Percentiles rank a stretch among this genome's conserved stretches.
These are phyloP conservation scores for Acrossocheilus wenchowensis DNA, from an alignment of 2,797 vertebrate genomes.

Conservation along the genomic window DNA sequence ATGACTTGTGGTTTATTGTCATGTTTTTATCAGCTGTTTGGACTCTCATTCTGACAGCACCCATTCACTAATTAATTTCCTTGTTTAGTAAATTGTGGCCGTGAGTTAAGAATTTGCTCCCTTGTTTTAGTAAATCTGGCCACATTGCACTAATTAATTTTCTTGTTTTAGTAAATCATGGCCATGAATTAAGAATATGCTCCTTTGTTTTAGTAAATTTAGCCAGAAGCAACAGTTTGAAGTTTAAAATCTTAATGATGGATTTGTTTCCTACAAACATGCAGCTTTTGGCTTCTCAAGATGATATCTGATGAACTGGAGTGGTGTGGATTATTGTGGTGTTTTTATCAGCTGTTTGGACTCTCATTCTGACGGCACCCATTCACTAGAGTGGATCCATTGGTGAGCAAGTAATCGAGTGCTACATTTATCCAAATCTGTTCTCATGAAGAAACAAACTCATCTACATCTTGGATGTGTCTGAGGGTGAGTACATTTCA, in stretches of 20 bases:
- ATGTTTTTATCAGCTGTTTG: neutral
- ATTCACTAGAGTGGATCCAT: neutral
- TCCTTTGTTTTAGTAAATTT: neutral
- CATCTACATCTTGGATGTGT: neutral
- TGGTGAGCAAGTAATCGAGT: neutral
- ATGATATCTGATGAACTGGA: neutral
- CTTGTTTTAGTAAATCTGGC: neutral
- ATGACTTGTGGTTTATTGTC: neutral
- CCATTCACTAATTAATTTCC: neutral
- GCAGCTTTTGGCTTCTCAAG: neutral
- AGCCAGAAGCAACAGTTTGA: too few relatives aligned
- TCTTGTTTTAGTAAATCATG: neutral
- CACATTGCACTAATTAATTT: rapidly evolving
- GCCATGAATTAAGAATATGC: neutral
- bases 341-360: neutral
- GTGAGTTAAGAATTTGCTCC: neutral
- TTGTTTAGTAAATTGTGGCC: neutral
- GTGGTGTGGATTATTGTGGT: neutral
- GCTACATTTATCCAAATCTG: neutral
- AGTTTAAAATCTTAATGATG: neutral
- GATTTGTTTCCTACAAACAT: neutral
- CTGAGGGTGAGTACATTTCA: neutral
- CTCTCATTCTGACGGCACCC: neutral
- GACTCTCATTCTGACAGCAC: neutral
- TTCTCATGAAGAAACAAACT: neutral